Evolutionary conservation across 2,113 vertebrate genomes (phyloP).

Genomic region (Cheirogaleus medius): DNA sequence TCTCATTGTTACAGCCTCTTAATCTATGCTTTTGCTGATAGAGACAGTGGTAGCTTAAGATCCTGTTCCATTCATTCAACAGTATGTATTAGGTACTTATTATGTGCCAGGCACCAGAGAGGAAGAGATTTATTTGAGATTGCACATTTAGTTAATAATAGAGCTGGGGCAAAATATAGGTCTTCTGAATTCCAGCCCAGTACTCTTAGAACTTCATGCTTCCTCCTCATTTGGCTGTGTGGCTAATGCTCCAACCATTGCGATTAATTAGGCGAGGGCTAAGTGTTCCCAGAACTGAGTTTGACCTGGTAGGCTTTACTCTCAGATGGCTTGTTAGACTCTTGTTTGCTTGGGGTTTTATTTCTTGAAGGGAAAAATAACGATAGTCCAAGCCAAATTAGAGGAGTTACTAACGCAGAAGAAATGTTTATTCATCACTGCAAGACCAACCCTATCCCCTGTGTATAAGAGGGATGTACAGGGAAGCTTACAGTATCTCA

Average conservation of each 20-base stretch:
- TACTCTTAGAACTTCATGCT: neutral
- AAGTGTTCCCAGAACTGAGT: neutral
- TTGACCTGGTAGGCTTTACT: neutral
- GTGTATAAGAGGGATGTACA: neutral
- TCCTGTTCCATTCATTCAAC: neutral
- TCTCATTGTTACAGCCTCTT: neutral
- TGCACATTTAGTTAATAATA: neutral
- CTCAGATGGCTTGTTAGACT: neutral
- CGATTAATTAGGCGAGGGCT: neutral
- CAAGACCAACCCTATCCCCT: neutral
- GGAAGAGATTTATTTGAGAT: neutral
- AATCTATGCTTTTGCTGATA: neutral
- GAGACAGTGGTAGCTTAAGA: neutral
- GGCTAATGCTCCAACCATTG: neutral
- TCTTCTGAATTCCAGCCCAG: neutral
- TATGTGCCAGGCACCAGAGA: neutral
- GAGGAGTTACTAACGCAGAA: slow-evolving; percentile 21
- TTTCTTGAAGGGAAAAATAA: slow-evolving; percentile 13
- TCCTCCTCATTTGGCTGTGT: neutral
- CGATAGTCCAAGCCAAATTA: slow-evolving; percentile 14
- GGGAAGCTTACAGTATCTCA: neutral
- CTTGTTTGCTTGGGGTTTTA: neutral
- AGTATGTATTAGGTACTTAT: neutral
- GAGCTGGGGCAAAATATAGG: neutral
- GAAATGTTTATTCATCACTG: slow-evolving; percentile 13